Base-by-base conservation (phyloP, 2,888 invertebrate species). In the Lepetodrilus schrolli region DNA sequence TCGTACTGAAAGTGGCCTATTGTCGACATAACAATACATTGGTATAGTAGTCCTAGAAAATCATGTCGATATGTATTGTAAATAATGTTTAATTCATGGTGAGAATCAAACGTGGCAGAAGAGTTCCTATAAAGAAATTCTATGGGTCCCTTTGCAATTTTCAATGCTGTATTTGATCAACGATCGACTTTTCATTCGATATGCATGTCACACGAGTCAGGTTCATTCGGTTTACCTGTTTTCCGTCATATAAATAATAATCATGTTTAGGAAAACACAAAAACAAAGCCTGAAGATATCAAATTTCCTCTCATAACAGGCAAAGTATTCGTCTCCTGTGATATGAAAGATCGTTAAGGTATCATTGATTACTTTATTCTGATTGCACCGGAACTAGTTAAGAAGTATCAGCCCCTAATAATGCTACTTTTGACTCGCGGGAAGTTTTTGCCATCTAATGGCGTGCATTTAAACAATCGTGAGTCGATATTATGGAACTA, bases 1-100 rank as follows among this genome's bases (percentile, higher is more conserved):
- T 30, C 34, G n/a, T 17, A 8, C 58, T 58, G 30, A 58, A 58
- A 58, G 58, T 58, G 58, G 58, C 17, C n/a, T 34, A 58, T 58
- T 58, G 58, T 58, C 30, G 3, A 13, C 8, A 58, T 21, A 58
- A 58, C 58, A 58, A 58, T 58, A n/a, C 8, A 13, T 13, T 58
- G 26, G 30, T 34, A 58, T 30, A 58, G 58, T 58, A 34, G 30
- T 10, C n/a, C 30, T 30, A 58, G 58, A n/a, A 58, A 30, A 58
- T 58, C 34, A 58, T 58, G 58, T 58, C 58, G 58, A 58, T 58
- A 58, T 23, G 34, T 58, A 58, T 30, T 58, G 58, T 58, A 58
- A 58, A 58, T 58, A 58, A 58, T 58, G 58, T 58, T 58, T 58
- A 58, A 58, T 58, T 58, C 58, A 58, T 58, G 58, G 30, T 58